Conservation (phyloP, 1,140 invertebrate species). For the Solenopsis invicta region DNA sequence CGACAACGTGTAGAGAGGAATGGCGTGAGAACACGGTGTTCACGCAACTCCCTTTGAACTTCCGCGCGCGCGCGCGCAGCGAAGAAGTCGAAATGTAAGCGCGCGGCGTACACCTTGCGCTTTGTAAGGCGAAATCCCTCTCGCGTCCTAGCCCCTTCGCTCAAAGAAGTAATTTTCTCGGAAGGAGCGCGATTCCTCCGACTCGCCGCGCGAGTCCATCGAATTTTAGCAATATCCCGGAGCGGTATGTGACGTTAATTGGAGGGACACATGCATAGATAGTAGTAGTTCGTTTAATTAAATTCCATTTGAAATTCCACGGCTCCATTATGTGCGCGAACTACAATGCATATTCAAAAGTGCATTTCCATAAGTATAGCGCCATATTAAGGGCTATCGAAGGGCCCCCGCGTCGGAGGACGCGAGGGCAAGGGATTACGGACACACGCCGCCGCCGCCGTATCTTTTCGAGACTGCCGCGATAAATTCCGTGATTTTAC, state of each 20-base stretch:
- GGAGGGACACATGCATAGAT: constrained; percentile 23
- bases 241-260: constrained; percentile 41
- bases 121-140: constrained; percentile 61
- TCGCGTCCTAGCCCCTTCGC: background rate
- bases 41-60: constrained; percentile 55
- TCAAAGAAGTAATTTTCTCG: constrained; percentile 50
- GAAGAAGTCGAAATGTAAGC: constrained; percentile 59
- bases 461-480: too few relatives aligned
- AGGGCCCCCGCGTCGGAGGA: background rate
- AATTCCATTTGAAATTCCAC: constrained; percentile 46
- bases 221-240: constrained; percentile 25
- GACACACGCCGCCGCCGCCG: too few relatives aligned
- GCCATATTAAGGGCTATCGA: constrained; percentile 5
- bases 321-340: constrained; percentile 25
- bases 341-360: constrained; percentile 52
- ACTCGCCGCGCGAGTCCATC: constrained; percentile 15
- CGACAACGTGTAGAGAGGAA: background rate
- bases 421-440: background rate
- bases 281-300: constrained; percentile 56
- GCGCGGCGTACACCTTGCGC: constrained; percentile 2
- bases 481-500: background rate
- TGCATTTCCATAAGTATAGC: constrained; percentile 41
- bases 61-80: constrained; percentile 4
- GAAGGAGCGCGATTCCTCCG: constrained; percentile 11
- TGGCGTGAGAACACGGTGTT: background rate